phyloP scores from a whole-genome alignment of 2,113 vertebrate genomes.

The Puntigrus tetrazona region DNA sequence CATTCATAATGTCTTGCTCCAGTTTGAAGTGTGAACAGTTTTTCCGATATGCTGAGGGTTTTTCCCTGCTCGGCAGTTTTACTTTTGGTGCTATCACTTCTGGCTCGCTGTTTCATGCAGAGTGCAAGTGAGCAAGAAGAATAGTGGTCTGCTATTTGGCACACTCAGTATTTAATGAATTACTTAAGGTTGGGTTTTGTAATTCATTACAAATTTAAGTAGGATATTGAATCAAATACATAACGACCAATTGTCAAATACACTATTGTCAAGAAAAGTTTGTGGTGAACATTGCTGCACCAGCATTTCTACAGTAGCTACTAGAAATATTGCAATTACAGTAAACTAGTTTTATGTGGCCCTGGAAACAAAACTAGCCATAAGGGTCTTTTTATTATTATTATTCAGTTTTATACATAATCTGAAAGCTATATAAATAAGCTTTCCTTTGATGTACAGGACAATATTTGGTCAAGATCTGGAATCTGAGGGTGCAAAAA shows the following conservation, averaged over 20 bases:
- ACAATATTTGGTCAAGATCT: too few species aligned
- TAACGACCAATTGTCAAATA: not conserved
- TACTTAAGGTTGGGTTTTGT: not conserved
- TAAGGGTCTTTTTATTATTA: too few species aligned
- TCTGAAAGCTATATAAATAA: too few species aligned
- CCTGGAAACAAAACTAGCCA: too few species aligned
- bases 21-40: not conserved
- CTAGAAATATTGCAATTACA: not conserved
- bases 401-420: too few species aligned
- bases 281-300: not conserved
- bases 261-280: not conserved
- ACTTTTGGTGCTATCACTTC: not conserved
- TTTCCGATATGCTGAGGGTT: not conserved
- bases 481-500: too few species aligned
- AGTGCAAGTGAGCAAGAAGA: not conserved
- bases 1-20: not conserved
- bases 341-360: not conserved
- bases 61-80: not conserved
- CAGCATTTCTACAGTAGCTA: not conserved
- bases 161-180: not conserved
- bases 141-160: not conserved
- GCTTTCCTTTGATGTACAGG: too few species aligned
- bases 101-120: not conserved
- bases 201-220: not conserved
- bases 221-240: not conserved